Conservation (phyloP, 1,140 invertebrate genomes). For the Drosophila busckii region DNA sequence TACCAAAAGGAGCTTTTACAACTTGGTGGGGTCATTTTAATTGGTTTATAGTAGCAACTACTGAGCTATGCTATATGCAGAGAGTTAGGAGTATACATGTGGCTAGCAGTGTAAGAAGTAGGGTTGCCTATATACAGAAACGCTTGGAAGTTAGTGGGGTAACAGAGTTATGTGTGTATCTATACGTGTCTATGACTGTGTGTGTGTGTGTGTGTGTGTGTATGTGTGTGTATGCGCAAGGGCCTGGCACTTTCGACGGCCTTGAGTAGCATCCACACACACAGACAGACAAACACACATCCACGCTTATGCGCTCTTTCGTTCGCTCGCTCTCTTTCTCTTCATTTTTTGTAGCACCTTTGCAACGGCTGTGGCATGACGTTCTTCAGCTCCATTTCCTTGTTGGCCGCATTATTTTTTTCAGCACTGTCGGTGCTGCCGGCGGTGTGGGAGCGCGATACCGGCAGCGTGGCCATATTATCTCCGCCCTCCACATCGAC, state of each 20-base stretch:
- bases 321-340: neutral
- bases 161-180: neutral
- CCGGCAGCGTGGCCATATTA: constrained; percentile 91
- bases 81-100: no score
- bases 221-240: constrained; percentile 3
- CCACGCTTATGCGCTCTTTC: neutral
- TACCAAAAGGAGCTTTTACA: no score
- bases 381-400: constrained; percentile 92
- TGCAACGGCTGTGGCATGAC: constrained; percentile 89
- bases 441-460: constrained; percentile 83
- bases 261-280: constrained; percentile 29
- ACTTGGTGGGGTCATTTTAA: no score
- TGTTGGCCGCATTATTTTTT: constrained; percentile 89
- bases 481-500: constrained; percentile 89
- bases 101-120: no score
- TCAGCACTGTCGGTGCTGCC: constrained; percentile 85
- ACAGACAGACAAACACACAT: no score
- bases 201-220: neutral
- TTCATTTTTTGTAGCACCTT: constrained; percentile 82
- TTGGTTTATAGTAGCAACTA: no score
- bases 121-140: no score
- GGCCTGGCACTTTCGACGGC: constrained; percentile 30
- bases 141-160: constrained; percentile 4
- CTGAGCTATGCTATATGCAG: no score
- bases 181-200: neutral